phyloP scores from a whole-genome alignment of 2,113 vertebrate species.

The Gymnogyps californianus region DNA sequence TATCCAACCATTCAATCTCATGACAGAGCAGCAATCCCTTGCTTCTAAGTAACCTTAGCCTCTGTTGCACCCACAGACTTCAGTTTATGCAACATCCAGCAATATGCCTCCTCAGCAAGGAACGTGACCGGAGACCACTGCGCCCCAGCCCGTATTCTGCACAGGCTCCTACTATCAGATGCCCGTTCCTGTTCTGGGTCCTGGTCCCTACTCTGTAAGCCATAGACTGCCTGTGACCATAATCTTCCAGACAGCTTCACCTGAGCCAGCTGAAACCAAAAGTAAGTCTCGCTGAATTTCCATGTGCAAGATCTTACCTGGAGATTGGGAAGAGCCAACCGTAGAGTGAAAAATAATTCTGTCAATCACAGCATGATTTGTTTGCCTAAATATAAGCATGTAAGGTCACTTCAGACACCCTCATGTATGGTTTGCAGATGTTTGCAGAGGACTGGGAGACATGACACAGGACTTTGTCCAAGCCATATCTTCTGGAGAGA shows the following conservation, averaged over 20 bases:
- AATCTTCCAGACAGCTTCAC: neutral
- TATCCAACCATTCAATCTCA: neutral
- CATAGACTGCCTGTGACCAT: neutral
- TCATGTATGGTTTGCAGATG: neutral
- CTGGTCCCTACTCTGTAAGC: neutral
- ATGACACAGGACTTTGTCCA: neutral
- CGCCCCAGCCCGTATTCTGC: accelerated
- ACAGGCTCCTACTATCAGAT: neutral
- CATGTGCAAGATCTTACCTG: neutral
- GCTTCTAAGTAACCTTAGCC: neutral
- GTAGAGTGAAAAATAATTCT: neutral
- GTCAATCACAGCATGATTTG: neutral
- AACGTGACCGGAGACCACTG: neutral
- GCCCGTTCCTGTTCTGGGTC: neutral
- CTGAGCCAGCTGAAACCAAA: neutral
- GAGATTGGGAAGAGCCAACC: neutral
- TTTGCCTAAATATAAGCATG: neutral
- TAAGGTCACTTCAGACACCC: neutral
- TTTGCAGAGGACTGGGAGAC: neutral
- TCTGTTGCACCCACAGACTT: neutral
- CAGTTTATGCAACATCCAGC: neutral
- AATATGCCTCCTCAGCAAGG: neutral
- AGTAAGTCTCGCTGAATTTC: neutral
- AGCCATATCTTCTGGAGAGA: neutral
- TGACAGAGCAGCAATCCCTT: neutral